These are phyloP conservation scores for Antigone vipio DNA, from an alignment of 2,113 vertebrate species.

Conservation along the genomic window DNA sequence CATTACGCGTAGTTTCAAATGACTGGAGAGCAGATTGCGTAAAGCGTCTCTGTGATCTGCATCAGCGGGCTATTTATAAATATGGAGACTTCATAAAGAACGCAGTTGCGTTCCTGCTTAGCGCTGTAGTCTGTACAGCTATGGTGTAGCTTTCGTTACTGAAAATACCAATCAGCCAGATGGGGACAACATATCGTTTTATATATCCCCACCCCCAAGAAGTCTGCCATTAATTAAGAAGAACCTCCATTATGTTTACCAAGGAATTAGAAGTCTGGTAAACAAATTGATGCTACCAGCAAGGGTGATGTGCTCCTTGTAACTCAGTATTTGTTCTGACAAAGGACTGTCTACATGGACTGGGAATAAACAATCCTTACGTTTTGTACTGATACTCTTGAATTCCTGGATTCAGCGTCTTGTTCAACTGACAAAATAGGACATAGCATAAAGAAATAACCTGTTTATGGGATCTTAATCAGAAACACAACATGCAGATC, in stretches of 20 bases:
- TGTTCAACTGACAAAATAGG: slow-evolving; percentile 57
- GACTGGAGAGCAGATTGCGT: slow-evolving; percentile 66
- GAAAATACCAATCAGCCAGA: slow-evolving; percentile 66
- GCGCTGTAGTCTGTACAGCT: slow-evolving; percentile 43
- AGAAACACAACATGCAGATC: slow-evolving; percentile 19
- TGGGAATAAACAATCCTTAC: slow-evolving; percentile 35
- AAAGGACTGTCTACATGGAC: slow-evolving; percentile 53
- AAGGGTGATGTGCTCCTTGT: slow-evolving; percentile 25
- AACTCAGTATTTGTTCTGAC: slow-evolving; percentile 51
- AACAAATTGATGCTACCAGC: slow-evolving; percentile 65
- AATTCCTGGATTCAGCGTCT: slow-evolving; percentile 46
- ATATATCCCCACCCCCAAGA: slow-evolving; percentile 46
- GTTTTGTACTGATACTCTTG: neutral
- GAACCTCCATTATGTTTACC: slow-evolving; percentile 60
- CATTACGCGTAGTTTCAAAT: slow-evolving; percentile 22
- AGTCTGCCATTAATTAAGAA: slow-evolving; percentile 68
- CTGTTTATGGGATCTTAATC: slow-evolving; percentile 42
- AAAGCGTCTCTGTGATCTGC: slow-evolving; percentile 43
- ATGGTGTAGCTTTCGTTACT: slow-evolving; percentile 62
- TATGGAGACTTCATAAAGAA: slow-evolving; percentile 54
- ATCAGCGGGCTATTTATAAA: slow-evolving; percentile 56
- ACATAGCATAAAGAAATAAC: slow-evolving; percentile 46
- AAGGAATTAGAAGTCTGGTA: slow-evolving; percentile 64
- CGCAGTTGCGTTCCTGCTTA: slow-evolving; percentile 36
- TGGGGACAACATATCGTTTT: slow-evolving; percentile 56